Evolutionary conservation across 1,140 invertebrate species (phyloP), one percentile per base, ranked within the genome.

Genomic region (Pseudomyrmex gracilis): DNA sequence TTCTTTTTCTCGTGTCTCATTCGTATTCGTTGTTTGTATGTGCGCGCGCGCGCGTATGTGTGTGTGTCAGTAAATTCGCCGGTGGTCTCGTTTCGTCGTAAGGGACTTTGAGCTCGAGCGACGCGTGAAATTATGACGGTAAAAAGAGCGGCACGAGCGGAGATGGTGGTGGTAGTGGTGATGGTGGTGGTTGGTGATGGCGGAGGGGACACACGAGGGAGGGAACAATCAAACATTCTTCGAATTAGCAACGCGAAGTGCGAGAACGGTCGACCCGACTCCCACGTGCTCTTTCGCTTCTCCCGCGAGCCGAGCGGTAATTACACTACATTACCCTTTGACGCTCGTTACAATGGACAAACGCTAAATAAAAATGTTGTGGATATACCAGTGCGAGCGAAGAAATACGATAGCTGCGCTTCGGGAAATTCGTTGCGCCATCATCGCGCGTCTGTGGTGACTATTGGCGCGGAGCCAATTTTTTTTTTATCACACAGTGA

Each of bases 91-190:
- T 88, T 84, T 84, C 76, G 68, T 74, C 85, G 77, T 82, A 74
- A 82, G 86, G 86, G 85, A 90, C 90, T 92, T 92, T 90, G 87
- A 91, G 90, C 83, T 89, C 86, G 90, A 87, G 87, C 87, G 90
- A 85, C 87, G 90, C 90, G 90, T 91, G 89, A 92, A 92, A 91
- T 90, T 88, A 90, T 85, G 87, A 85, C 86, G 83, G 71, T 71
- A 71, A 43, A 85, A 84, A 84, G 71, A 83, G 73, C n/a, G 51
- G 55, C 51, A 77, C 82, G 70, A 83, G 76, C 76, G 64, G 66
- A 64, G 73, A 47, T 45, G 63, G 73, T 7, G 43, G 70, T 15
- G 51, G 34, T 34, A 83, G 76, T 66, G 64, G 76, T 55, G 73
- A 47, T 45, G 63, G 73, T 7, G 58, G 70, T 15, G 45, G 34